These are phyloP conservation scores for Chloroceryle amazona DNA, from an alignment of 2,797 vertebrate species.

Conservation along the genomic window DNA sequence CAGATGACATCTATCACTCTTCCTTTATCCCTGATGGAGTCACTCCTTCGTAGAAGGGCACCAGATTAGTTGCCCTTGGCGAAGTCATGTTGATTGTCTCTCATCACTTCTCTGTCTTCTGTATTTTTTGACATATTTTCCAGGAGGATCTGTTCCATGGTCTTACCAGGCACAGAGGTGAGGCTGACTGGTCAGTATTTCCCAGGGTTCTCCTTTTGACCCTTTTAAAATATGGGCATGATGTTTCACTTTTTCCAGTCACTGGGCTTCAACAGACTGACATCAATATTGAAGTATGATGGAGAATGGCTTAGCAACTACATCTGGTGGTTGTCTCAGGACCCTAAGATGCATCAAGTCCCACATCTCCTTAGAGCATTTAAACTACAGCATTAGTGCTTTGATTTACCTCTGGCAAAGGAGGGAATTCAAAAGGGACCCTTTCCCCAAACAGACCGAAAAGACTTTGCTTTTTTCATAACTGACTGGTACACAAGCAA, in stretches of 20 bases:
- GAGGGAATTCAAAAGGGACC: background rate
- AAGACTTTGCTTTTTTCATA: background rate
- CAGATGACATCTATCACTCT: no score
- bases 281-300: background rate
- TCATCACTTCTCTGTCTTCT: no score
- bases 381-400: background rate
- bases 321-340: background rate
- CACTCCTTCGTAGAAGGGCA: no score
- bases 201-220: background rate
- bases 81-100: no score
- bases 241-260: background rate
- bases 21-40: no score
- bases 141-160: no score
- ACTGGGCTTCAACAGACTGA: background rate
- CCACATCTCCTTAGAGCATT: background rate
- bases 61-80: no score
- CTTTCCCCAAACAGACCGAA: background rate
- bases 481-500: background rate
- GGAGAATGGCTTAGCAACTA: background rate
- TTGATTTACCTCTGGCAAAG: background rate
- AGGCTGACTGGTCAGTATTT: background rate
- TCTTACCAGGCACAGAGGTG: no score
- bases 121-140: no score
- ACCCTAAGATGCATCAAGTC: background rate
- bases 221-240: rapidly evolving